Evolutionary conservation across 2,888 invertebrate species (phyloP), one percentile per base, ranked within the genome.

Genomic region (Parapristionchus giblindavisi): DNA sequence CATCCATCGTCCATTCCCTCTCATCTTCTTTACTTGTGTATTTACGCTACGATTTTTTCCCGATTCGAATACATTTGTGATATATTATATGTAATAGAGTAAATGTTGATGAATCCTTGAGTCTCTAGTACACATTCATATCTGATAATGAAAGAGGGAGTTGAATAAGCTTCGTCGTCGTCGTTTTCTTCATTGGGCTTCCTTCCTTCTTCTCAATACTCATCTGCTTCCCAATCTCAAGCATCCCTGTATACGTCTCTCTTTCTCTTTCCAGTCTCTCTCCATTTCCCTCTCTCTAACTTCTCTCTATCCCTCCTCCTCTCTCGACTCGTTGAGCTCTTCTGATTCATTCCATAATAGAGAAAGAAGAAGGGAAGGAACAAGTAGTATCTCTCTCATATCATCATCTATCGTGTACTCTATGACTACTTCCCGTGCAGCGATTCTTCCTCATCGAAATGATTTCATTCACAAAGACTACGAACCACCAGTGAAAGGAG

Each of bases 391-490:
- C 8, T 8, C 8, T 8, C 17, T 43, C 24, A 61, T 40, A 27
- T 32, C 60, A 40, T 14, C 1, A 11, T 8, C 43, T 43, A 43
- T 29, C 32, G 40, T 61, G 24, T 32, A 34, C 6, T 27, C 21
- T 4, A 68, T 68, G 54, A 40, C 70, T 14, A 32, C 56, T 3
- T 32, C 70, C 0, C 40, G 70, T 14, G 6, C 56, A 0, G 3
- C 70, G 1, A n/a, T 71, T 21, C 40, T 38, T 3, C 56, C 70
- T 17, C 70, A 17, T 1, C 40, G 56, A 14, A 14, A 38, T 34
- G 68, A 68, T 36, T 38, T 71, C 70, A 71, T 71, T 24, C 70
- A 71, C 21, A 17, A 29, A n/a, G 70, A 71, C 8, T n/a, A 32
- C 29, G n/a, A 11, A 24, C 38, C 54, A 4, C 48, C 56, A 3